Base-by-base conservation (phyloP, 1,140 invertebrate genomes). In the Temnothorax nylanderi region DNA sequence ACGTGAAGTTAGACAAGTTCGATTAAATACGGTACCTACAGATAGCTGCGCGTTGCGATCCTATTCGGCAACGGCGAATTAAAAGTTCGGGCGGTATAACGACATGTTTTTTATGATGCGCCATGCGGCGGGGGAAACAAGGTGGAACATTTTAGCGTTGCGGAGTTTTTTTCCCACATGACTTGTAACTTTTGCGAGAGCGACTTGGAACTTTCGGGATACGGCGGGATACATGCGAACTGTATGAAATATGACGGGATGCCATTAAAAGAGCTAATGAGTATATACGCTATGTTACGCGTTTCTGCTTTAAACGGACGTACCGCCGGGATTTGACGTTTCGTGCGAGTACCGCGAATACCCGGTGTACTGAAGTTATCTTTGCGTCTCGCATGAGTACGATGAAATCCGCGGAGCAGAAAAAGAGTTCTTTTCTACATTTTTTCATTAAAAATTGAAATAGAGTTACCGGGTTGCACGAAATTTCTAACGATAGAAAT, bases 151-250 rank as follows among this genome's bases (percentile, higher is more conserved):
- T 75, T 71, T 51, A 67, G 54, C 47, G 21, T 44, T 58, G 76
- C n/a, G 26, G 77, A 71, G 34, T 82, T 86, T 84, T 86, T 80
- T 81, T 82, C 85, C 85, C 85, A 86, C 37, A 71, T 86, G 85
- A 86, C 85, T 86, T 86, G 85, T 86, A 86, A 86, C 77, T 86
- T 86, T 47, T 54, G 49, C 64, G 65, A 86, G 51, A 82, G 85
- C 44, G 85, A 86, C 65, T 86, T 86, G 78, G 49, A 86, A 80
- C 51, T 86, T 86, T 69, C 34, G n/a, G 51, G 21, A 58, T 81
- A 71, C 51, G 18, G 21, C 65, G 32, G 16, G 26, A 47, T n/a
- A 47, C 58, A 49, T 26, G 26, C 49, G 37, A 41, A 16, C 56
- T 26, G 26, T 64, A 62, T 34, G 37, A 86, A 81, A 81, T 86